phyloP scores from a whole-genome alignment of 2,888 invertebrate genomes.

The Xestobium rufovillosum region DNA sequence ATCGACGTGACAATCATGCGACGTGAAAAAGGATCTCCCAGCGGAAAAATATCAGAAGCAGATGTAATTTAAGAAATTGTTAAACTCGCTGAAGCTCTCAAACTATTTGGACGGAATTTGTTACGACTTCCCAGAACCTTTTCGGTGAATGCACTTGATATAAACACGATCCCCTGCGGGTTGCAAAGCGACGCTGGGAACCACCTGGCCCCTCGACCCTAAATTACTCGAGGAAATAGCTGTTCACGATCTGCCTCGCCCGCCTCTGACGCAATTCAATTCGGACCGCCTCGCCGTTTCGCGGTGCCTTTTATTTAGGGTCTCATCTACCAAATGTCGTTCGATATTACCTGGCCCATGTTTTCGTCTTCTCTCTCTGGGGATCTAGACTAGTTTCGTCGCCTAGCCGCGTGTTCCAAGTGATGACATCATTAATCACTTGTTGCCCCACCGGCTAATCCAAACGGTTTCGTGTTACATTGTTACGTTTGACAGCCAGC shows the following conservation, averaged over 20 bases:
- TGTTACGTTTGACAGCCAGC: too few species aligned
- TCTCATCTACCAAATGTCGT: conserved; percentile 37
- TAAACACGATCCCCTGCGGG: conserved; percentile 33
- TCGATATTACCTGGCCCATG: conserved; percentile 22
- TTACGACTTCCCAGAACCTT: conserved; percentile 32
- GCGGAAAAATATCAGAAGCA: conserved; percentile 10
- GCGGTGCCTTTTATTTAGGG: conserved; percentile 33
- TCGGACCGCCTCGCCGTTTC: conserved; percentile 32
- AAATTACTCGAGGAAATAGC: conserved; percentile 38
- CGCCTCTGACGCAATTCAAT: conserved; percentile 34
- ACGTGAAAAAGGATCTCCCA: conserved; percentile 6
- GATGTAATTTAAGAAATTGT: conserved; percentile 17
- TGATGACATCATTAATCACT: too few species aligned
- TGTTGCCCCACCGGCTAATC: too few species aligned
- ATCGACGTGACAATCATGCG: conserved; percentile 3
- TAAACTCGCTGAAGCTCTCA: conserved; percentile 22
- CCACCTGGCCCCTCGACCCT: conserved; percentile 33
- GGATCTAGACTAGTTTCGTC: too few species aligned
- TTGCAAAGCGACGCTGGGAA: conserved; percentile 27
- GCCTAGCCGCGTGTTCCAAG: too few species aligned
- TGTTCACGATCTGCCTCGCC: conserved; percentile 35
- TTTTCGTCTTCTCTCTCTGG: too few species aligned
- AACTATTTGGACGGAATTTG: conserved; percentile 31
- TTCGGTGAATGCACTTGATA: conserved; percentile 36
- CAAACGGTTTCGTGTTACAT: too few species aligned